Evolutionary conservation across 2,888 invertebrate species (phyloP).

Genomic region (Anodontia alba): DNA sequence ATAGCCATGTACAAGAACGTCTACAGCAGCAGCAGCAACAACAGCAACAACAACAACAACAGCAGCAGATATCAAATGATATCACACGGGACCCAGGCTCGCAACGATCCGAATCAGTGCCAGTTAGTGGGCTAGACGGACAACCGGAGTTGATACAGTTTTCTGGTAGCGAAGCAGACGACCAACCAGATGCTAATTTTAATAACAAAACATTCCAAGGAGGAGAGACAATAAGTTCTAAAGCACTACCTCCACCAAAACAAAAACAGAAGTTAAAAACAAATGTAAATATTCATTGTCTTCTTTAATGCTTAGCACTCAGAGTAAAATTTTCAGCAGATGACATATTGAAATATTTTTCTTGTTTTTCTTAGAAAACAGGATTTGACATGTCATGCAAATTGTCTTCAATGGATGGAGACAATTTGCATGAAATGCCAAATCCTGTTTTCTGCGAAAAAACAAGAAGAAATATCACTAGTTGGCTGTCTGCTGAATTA

Average conservation of each 20-base stretch:
- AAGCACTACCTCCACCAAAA: constrained; percentile 57
- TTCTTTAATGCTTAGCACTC: not conserved
- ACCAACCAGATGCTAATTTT: constrained; percentile 30
- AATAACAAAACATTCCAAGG: constrained; percentile 57
- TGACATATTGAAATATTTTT: too few relatives aligned
- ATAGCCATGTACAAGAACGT: constrained; percentile 8
- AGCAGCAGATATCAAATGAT: not conserved
- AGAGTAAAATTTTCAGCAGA: too few relatives aligned
- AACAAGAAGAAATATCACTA: too few relatives aligned
- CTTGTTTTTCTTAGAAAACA: too few relatives aligned
- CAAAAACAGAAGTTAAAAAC: constrained; percentile 37
- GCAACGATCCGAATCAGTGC: not conserved
- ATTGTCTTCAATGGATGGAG: too few relatives aligned
- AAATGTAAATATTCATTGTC: constrained; percentile 50
- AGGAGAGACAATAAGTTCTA: constrained; percentile 51
- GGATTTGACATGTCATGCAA: too few relatives aligned
- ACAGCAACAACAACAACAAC: too few relatives aligned
- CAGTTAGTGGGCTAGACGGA: constrained; percentile 5
- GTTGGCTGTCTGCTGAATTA: too few relatives aligned
- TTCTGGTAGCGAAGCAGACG: constrained; percentile 54
- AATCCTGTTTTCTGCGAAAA: too few relatives aligned
- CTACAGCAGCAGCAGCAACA: constrained; percentile 6
- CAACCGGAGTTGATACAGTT: constrained; percentile 47
- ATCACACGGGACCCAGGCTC: constrained; percentile 6
- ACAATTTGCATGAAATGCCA: too few relatives aligned